phyloP scores from a whole-genome alignment of 2,113 vertebrate species.

The Collichthys lucidus region DNA sequence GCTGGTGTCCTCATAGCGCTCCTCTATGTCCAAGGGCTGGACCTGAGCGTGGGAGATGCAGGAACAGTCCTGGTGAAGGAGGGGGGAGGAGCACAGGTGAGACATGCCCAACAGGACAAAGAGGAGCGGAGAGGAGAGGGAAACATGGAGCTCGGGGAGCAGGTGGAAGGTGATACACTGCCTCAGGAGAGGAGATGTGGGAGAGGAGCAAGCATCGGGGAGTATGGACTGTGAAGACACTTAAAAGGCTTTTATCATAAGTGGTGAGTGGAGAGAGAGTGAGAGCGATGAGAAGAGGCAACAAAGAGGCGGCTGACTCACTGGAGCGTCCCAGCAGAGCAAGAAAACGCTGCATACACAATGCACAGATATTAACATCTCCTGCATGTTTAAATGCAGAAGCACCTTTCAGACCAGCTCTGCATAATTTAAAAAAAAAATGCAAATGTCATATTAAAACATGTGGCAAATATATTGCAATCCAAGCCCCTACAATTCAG shows the following conservation, averaged over 20 bases:
- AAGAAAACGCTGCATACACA: slow-evolving; percentile 39
- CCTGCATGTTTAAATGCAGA: background rate
- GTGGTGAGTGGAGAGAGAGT: slow-evolving; percentile 38
- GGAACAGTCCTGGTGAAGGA: slow-evolving; percentile 91
- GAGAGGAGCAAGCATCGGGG: slow-evolving; percentile 34
- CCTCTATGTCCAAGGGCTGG: slow-evolving; percentile 91
- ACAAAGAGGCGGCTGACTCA: slow-evolving; percentile 23
- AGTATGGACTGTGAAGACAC: slow-evolving; percentile 21
- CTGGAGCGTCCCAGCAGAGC: slow-evolving; percentile 44
- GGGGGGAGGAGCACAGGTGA: slow-evolving; percentile 71
- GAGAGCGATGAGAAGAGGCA: slow-evolving; percentile 38
- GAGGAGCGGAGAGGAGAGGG: slow-evolving; percentile 24
- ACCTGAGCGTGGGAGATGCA: slow-evolving; percentile 94
- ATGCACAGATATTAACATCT: slow-evolving; percentile 10
- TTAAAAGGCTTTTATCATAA: slow-evolving; percentile 33
- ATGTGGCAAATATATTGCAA: too few relatives aligned
- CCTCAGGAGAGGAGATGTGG: background rate
- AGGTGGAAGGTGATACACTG: slow-evolving; percentile 36
- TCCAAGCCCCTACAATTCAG: too few relatives aligned
- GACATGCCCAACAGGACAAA: slow-evolving; percentile 58
- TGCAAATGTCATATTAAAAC: too few relatives aligned
- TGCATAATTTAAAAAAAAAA: background rate
- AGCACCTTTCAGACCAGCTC: background rate
- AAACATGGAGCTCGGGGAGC: background rate
- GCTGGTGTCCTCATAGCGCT: slow-evolving; percentile 88